These are phyloP conservation scores for Crematogaster levior DNA, from an alignment of 2,888 invertebrate genomes.

Conservation along the genomic window DNA sequence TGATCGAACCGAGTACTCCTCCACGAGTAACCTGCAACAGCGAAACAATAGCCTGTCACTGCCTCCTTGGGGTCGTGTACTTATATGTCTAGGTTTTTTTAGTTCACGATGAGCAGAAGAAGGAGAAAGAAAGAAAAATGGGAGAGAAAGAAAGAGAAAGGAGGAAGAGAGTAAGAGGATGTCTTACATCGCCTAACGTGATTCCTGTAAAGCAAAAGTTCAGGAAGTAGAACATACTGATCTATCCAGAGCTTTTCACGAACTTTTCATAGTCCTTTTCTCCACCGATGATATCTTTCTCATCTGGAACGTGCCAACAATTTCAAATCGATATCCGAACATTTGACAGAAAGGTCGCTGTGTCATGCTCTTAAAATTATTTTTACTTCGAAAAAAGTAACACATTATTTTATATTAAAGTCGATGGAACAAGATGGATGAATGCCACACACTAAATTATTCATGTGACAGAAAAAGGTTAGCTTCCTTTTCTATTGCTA, in stretches of 20 bases:
- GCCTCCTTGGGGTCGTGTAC: constrained; percentile 76
- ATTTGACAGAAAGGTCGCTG: background rate
- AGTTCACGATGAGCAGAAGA: constrained; percentile 16
- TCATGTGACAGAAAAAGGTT: background rate
- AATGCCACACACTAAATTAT: background rate
- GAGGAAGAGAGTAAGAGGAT: constrained; percentile 9
- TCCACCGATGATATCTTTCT: constrained; percentile 15
- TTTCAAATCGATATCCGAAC: constrained; percentile 4
- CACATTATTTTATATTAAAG: background rate
- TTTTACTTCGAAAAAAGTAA: background rate
- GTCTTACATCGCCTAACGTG: constrained; percentile 17
- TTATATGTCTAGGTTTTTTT: constrained; percentile 70
- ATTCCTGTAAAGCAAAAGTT: constrained; percentile 35
- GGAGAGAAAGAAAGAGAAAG: constrained; percentile 3
- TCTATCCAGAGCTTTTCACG: constrained; percentile 39
- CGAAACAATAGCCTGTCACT: constrained; percentile 84
- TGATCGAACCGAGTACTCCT: constrained; percentile 85
- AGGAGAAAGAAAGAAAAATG: background rate
- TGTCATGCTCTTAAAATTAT: background rate
- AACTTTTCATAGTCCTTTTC: constrained; percentile 9
- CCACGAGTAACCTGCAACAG: constrained; percentile 85
- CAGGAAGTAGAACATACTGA: constrained; percentile 27
- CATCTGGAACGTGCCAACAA: constrained; percentile 11
- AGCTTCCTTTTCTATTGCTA: background rate
- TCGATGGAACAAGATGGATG: background rate